Evolutionary conservation across 1,140 invertebrate genomes (phyloP).

Genomic region (Achroia grisella): DNA sequence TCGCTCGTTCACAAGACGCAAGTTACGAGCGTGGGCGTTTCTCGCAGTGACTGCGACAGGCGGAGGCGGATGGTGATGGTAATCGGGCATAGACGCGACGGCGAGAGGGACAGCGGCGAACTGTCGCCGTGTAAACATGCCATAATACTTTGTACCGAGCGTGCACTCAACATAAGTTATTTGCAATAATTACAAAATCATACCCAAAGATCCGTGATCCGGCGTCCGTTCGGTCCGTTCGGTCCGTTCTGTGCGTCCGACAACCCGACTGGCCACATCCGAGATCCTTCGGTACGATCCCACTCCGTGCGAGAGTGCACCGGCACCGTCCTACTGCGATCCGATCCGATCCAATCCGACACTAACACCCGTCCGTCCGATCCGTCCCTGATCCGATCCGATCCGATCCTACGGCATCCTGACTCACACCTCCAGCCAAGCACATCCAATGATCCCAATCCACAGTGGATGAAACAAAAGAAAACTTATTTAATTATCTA

Average conservation of each 20-base stretch:
- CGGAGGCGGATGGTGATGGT: too few species aligned
- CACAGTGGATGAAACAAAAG: conserved; percentile 72
- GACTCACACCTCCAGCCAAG: conserved; percentile 57
- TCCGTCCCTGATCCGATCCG: conserved; percentile 8
- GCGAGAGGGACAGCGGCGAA: too few species aligned
- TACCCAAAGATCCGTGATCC: conserved; percentile 60
- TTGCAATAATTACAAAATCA: conserved; percentile 63
- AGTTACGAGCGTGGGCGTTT: too few species aligned
- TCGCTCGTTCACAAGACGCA: too few species aligned
- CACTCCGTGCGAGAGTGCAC: conserved; percentile 15
- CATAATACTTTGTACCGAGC: conserved; percentile 34
- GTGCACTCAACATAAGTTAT: conserved; percentile 65
- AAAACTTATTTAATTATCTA: conserved; percentile 58
- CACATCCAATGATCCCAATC: conserved; percentile 60
- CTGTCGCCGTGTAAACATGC: too few species aligned
- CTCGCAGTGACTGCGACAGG: too few species aligned
- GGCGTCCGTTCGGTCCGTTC: conserved; percentile 12
- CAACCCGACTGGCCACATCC: conserved; percentile 10
- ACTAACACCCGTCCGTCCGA: conserved; percentile 8
- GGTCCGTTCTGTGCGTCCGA: conserved; percentile 18
- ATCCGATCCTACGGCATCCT: conserved; percentile 32
- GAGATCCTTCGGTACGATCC: conserved; percentile 21
- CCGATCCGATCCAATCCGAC: conserved; percentile 19
- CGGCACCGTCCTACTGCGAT: conserved; percentile 19
- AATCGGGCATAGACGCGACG: too few species aligned